Evolutionary conservation across 2,888 invertebrate species (phyloP), one percentile per base, ranked within the genome.

Genomic region (Podotricha telesiphe): DNA sequence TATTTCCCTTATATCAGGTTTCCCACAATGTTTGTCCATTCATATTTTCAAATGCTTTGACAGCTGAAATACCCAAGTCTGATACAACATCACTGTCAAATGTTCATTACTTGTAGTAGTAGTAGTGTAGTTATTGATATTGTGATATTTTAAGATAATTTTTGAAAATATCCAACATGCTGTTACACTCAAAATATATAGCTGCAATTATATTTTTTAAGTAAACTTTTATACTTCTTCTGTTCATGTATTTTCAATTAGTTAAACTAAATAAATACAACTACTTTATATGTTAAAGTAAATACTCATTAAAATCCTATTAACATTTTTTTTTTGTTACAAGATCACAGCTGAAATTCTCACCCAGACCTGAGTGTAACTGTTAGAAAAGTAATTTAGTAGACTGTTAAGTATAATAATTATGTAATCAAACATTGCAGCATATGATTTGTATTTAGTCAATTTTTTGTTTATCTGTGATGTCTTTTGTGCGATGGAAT

Each of bases 131-230:
- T 82, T 87, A 88, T 89, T 89, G 82, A 86, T 89, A 90, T 42
- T 91, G 91, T 92, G 91, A 91, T 91, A 91, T 89, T 86, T 89
- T 88, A 89, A 87, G 83, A 85, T 87, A 85, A 79, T 83, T 80
- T 84, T 82, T 78, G 76, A 79, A 74, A 77, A 77, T 76, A 75
- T 70, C 78, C 77, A 42, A 63, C 10, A 34, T 7, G 45, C 45
- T 37, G 65, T 55, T 61, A 61, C 65, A 65, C 68, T 69, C 68
- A 51, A 61, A 51, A 8, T 42, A 37, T 28, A 17, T 17, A 58
- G 20, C 17, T 40, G 42, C 42, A 20, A 22, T 42, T 42, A 19
- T 20, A 22, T 40, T 58, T 56, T 58, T 58, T 11, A 47, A 48
- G 45, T 15, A 58, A 55, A 48, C 42, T 40, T 20, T 40, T 20